These are phyloP conservation scores for Cecropterus lyciades DNA, from an alignment of 1,140 invertebrate genomes.

Conservation along the genomic window DNA sequence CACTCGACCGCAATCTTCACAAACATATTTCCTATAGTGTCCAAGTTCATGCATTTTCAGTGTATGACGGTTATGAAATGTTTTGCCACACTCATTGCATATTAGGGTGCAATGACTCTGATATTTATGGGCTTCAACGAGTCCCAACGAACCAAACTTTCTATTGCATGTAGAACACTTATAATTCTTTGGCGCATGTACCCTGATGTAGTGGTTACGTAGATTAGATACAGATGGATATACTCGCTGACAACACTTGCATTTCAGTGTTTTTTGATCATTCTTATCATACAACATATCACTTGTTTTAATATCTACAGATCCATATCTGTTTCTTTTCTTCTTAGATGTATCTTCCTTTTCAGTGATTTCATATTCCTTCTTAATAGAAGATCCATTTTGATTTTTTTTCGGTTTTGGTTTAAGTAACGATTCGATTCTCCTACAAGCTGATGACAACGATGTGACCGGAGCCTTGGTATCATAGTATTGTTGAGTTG, in stretches of 20 bases:
- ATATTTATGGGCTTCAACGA: constrained; percentile 57
- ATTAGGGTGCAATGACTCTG: constrained; percentile 60
- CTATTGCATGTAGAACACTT: constrained; percentile 60
- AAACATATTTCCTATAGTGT: constrained; percentile 58
- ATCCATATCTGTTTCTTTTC: constrained; percentile 39
- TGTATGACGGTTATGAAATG: constrained; percentile 63
- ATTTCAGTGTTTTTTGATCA: constrained; percentile 50
- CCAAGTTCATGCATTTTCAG: constrained; percentile 67
- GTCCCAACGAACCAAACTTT: constrained; percentile 61
- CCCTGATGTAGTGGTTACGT: constrained; percentile 66
- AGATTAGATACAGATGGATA: constrained; percentile 58
- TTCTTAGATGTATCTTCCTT: constrained; percentile 29
- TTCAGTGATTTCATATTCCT: constrained; percentile 23
- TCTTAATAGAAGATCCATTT: constrained; percentile 10
- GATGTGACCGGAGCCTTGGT: constrained; percentile 36
- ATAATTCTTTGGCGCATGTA: constrained; percentile 66
- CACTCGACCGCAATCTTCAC: constrained; percentile 64
- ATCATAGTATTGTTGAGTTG: constrained; percentile 57
- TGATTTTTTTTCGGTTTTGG: constrained; percentile 30
- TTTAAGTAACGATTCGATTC: constrained; percentile 44
- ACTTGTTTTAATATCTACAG: constrained; percentile 48
- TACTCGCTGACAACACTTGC: constrained; percentile 57
- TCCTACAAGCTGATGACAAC: constrained; percentile 44
- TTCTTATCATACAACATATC: constrained; percentile 61
- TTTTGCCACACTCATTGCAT: constrained; percentile 69